Conservation (phyloP, 2,113 vertebrate genomes). For the Mustela nigripes region DNA sequence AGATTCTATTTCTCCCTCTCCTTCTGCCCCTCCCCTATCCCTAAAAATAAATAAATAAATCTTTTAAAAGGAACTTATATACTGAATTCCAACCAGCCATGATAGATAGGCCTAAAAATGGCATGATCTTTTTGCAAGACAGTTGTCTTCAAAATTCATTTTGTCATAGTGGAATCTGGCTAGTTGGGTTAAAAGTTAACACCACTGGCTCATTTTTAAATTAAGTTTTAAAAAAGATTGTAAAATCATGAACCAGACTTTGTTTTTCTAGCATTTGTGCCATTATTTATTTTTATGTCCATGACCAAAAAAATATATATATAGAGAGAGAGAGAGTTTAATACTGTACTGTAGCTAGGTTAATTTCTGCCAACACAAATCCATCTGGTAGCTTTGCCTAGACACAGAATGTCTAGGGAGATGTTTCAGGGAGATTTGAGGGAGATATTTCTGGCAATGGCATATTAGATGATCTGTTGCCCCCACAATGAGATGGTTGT, state of each 20-base stretch:
- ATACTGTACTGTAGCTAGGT: not conserved
- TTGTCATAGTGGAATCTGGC: not conserved
- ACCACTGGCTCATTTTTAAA: constrained; percentile 38
- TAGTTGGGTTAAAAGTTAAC: constrained; percentile 9
- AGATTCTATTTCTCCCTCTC: not conserved
- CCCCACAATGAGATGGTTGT: not conserved
- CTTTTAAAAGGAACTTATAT: not conserved
- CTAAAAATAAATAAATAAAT: not conserved
- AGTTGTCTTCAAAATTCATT: constrained; percentile 51
- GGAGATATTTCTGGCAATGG: not conserved
- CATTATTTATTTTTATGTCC: not conserved
- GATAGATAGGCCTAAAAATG: not conserved
- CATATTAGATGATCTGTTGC: not conserved
- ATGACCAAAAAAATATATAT: not conserved
- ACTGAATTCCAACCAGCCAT: not conserved
- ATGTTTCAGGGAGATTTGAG: not conserved
- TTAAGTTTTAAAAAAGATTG: not conserved
- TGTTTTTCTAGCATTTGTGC: not conserved
- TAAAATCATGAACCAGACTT: not conserved
- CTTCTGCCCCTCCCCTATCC: not conserved
- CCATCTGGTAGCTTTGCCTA: not conserved
- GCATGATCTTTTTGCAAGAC: constrained; percentile 1
- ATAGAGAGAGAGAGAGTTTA: not conserved
- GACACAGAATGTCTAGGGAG: not conserved
- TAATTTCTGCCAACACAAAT: constrained; percentile 26